Conservation (phyloP, 2,797 vertebrate species). For the Takifugu rubripes region DNA sequence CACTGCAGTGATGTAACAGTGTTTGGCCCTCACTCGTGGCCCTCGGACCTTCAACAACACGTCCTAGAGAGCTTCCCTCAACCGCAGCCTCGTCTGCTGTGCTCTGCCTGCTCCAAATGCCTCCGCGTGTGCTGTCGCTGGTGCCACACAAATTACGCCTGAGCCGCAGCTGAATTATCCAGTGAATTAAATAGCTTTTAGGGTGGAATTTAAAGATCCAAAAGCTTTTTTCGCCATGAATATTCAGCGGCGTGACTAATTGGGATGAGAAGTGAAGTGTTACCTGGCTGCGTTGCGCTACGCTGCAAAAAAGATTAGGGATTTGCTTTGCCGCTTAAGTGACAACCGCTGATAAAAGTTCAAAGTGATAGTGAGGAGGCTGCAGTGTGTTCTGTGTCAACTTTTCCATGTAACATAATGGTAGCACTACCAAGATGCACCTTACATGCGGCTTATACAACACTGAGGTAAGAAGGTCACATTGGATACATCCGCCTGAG, state of each 20-base stretch:
- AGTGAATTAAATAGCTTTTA: constrained; percentile 61
- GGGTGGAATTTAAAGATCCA: constrained; percentile 43
- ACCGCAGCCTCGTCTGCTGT: constrained; percentile 5
- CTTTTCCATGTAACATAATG: constrained; percentile 15
- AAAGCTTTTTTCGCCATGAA: constrained; percentile 39
- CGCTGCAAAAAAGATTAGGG: constrained; percentile 46
- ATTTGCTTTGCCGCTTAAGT: constrained; percentile 42
- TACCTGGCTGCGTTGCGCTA: constrained; percentile 43
- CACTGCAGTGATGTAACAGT: too few species aligned
- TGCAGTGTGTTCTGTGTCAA: constrained; percentile 16
- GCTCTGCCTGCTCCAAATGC: not conserved
- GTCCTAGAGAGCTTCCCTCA: constrained; percentile 16
- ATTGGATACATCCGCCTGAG: constrained; percentile 22
- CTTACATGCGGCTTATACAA: constrained; percentile 18
- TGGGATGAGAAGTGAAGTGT: constrained; percentile 54
- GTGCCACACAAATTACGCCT: constrained; percentile 39
- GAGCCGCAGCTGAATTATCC: constrained; percentile 50
- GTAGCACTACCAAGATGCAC: constrained; percentile 10
- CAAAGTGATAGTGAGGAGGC: constrained; percentile 20
- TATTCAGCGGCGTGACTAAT: constrained; percentile 60
- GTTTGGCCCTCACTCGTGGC: constrained; percentile 18
- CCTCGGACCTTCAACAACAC: not conserved
- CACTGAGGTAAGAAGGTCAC: constrained; percentile 24
- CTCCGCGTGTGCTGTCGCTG: constrained; percentile 21
- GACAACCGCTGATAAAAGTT: constrained; percentile 48